A percentile compares a stretch with the other conserved stretches of the same genome.
Evolutionary conservation across 2,797 vertebrate genomes (phyloP).

Genomic region (Neosalanx taihuensis): DNA sequence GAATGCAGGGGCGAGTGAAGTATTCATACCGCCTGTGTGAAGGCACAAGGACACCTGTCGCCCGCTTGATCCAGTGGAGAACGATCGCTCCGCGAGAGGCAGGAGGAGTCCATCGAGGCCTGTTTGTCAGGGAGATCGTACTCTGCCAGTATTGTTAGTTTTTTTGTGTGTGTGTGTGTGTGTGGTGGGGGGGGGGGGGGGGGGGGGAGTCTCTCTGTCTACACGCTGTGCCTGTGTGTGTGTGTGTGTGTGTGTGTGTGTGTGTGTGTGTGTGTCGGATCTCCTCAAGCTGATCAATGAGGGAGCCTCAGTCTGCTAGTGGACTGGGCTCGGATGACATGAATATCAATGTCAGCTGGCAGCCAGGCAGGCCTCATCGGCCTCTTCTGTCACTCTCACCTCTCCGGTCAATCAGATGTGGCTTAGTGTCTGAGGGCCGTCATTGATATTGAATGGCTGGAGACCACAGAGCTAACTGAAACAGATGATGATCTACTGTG

Average conservation of each 20-base stretch:
- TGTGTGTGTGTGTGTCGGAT: neutral
- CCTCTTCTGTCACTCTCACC: conserved; percentile 14
- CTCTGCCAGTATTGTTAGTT: too few relatives aligned
- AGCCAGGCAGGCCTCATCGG: conserved; percentile 14
- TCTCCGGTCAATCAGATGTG: conserved; percentile 12
- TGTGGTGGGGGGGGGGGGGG: too few relatives aligned
- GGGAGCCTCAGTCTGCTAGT: conserved; percentile 9
- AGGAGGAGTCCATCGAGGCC: too few relatives aligned
- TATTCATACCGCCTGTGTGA: too few relatives aligned
- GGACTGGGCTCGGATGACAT: conserved; percentile 13
- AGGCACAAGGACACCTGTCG: too few relatives aligned
- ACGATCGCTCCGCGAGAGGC: too few relatives aligned
- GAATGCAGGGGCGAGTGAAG: too few relatives aligned
- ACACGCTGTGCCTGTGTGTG: too few relatives aligned
- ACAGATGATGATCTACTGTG: neutral
- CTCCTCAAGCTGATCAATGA: conserved; percentile 11
- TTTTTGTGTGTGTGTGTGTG: too few relatives aligned
- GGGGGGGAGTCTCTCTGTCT: neutral
- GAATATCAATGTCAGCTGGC: conserved; percentile 13
- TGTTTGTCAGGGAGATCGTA: too few relatives aligned
- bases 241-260: neutral
- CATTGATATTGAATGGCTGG: conserved; percentile 10
- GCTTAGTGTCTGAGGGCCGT: conserved; percentile 7
- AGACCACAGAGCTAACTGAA: neutral
- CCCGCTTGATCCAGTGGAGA: too few relatives aligned